A percentile compares a stretch with the other conserved stretches of the same genome.
These are phyloP conservation scores for Diogma glabrata DNA, from an alignment of 2,888 invertebrate species.

Conservation along the genomic window DNA sequence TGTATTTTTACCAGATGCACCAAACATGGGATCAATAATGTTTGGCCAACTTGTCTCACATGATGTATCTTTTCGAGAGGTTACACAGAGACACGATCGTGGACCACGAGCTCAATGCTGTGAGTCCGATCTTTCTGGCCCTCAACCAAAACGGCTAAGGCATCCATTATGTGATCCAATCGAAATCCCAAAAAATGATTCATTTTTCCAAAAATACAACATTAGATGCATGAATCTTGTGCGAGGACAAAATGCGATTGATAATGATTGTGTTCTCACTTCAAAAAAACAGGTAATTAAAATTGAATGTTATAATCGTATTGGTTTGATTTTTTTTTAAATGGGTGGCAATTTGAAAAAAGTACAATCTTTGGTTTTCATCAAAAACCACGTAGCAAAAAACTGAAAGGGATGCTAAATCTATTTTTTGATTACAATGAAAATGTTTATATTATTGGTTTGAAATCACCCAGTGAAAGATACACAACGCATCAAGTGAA, in stretches of 20 bases:
- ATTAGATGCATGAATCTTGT: background rate
- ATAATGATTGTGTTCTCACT: background rate
- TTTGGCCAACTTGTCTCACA: background rate
- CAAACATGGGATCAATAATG: background rate
- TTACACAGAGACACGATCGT: background rate
- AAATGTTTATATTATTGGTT: too few species aligned
- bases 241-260: background rate
- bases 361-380: too few species aligned
- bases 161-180: background rate
- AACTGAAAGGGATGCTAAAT: too few species aligned
- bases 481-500: too few species aligned
- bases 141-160: background rate
- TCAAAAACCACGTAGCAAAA: too few species aligned
- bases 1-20: background rate
- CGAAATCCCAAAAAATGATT: background rate
- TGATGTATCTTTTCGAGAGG: background rate
- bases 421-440: too few species aligned
- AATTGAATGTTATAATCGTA: too few species aligned
- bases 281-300: background rate
- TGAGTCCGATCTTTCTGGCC: background rate
- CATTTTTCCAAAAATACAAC: background rate
- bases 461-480: too few species aligned
- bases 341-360: too few species aligned
- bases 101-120: background rate
- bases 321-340: too few species aligned